Base-by-base conservation (phyloP, 2,797 vertebrate genomes). In the Sternotherus odoratus region DNA sequence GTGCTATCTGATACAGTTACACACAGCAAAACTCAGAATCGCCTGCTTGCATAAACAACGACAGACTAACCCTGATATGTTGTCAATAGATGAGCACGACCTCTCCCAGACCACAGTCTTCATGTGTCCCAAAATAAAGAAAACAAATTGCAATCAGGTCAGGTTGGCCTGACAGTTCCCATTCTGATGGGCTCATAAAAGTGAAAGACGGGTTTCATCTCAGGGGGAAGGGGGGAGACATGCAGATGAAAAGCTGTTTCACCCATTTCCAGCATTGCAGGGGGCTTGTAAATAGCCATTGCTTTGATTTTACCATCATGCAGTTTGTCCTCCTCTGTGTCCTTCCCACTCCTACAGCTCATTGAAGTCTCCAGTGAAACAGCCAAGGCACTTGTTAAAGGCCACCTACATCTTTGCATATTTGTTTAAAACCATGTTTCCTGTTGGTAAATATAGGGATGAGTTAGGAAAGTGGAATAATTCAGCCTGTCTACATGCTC, bases 81-180 rank as follows among this genome's bases (percentile, higher is more conserved):
- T 79, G 78, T 77, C 57, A 49, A 13, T 5, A 72, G 49, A 56
- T 79, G 49, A 1, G 1, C 43, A 56, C 51, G 33, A 24, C 10
- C 78, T 33, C 85, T 85, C 69, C 57, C 66, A 48, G 24, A 87
- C 13, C 92, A 79, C 87, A 88, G 11, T 11, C 81, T 83, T 87
- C 80, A 54, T 19, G 36, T 5, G 1, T 87, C 49, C 86, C 77
- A 48, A 85, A 85, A 53, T 66, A 82, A 79, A 84, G 60, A 89
- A 88, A 94, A 88, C 57, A 81, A 86, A 79, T 50, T 82, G 63
- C 53, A 78, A 33, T 43, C 1, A 0, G 96, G 96, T 97, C 95
- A 91, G 95, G 96, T 66, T 97, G 94, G 95, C 95, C 96, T 97
- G 95, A 94, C 95, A 95, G 84, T 82, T 86, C 77, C 69, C 72